Evolutionary conservation across 2,797 vertebrate genomes (phyloP), one percentile per base, ranked within the genome.

Genomic region (Garrulus glandarius): DNA sequence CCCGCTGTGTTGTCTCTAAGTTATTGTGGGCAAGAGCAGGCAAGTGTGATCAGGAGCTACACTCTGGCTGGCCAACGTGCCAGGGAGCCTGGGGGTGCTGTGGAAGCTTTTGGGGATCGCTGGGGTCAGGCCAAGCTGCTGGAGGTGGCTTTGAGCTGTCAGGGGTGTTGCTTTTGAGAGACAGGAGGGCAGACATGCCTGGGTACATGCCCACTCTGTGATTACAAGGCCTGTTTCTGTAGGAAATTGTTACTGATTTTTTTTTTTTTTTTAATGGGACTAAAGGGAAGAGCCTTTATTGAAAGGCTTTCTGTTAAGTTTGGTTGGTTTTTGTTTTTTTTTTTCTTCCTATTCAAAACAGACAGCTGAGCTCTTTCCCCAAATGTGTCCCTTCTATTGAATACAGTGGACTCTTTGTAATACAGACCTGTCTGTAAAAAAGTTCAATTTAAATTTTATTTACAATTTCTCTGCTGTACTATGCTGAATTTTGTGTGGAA

Each of bases 51-150:
- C 1, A 9, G 52, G 68, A 70, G 36, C 61, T 89, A 4, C 0
- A 2, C 0, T 0, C 22, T 5, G 34, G 7, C 30, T 18, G 21
- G 11, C 12, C 1, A 9, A 41, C 16, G 18, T 53, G 19, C 36
- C 4, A 2, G 46, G 30, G 55, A 47, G 26, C 6, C 13, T 3
- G 2, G 1, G 23, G 4, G 9, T 64, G 46, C 46, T 72, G 27
- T 12, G 2, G 5, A 6, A 15, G 15, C 6, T 59, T 71, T 17
- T 6, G 15, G 43, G 47, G 14, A 30, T 59, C 37, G 18, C 49
- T 12, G 13, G 12, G 36, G 6, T 39, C 2, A 1, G 9, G 34
- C n/a, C 4, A 7, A 15, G 32, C 26, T 75, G n/a, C 61, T 78
- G 16, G 32, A 49, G 29, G 21, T 59, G 44, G 15, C 49, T 29